These are phyloP conservation scores for Oryzias celebensis DNA, from an alignment of 2,113 vertebrate species.

Conservation along the genomic window DNA sequence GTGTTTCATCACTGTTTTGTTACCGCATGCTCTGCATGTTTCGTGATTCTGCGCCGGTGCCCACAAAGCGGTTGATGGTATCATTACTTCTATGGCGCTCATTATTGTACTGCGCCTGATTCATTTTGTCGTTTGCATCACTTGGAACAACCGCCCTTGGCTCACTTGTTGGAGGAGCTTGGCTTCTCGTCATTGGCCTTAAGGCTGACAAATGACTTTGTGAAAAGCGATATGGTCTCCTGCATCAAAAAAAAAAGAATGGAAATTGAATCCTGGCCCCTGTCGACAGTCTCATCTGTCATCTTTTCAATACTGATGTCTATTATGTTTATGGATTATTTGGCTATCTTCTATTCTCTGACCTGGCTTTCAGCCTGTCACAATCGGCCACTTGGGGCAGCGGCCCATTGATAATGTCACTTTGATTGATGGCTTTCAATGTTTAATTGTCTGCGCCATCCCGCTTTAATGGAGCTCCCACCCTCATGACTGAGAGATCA, in stretches of 20 bases:
- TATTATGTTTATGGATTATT: constrained; percentile 72
- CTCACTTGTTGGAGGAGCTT: constrained; percentile 50
- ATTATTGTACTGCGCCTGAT: constrained; percentile 51
- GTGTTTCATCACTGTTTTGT: constrained; percentile 6
- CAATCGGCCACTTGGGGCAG: constrained; percentile 57
- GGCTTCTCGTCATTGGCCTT: constrained; percentile 54
- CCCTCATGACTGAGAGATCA: constrained; percentile 33
- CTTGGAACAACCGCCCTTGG: constrained; percentile 55
- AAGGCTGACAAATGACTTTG: constrained; percentile 62
- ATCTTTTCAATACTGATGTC: constrained; percentile 74
- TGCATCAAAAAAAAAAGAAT: constrained; percentile 42
- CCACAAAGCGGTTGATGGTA: constrained; percentile 42
- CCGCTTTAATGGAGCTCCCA: constrained; percentile 49
- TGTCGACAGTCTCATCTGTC: constrained; percentile 68
- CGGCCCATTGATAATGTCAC: constrained; percentile 59
- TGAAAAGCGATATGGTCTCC: constrained; percentile 57
- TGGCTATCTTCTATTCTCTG: constrained; percentile 51
- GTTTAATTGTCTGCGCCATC: constrained; percentile 66
- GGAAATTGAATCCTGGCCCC: constrained; percentile 70
- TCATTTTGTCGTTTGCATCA: constrained; percentile 62
- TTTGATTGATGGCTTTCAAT: constrained; percentile 64
- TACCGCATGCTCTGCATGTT: constrained; percentile 2
- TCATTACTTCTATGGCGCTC: constrained; percentile 54
- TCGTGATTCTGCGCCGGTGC: constrained; percentile 27
- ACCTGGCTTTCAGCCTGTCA: constrained; percentile 47